Conservation (phyloP, 2,888 invertebrate genomes). For the Hoplodrina ambigua region DNA sequence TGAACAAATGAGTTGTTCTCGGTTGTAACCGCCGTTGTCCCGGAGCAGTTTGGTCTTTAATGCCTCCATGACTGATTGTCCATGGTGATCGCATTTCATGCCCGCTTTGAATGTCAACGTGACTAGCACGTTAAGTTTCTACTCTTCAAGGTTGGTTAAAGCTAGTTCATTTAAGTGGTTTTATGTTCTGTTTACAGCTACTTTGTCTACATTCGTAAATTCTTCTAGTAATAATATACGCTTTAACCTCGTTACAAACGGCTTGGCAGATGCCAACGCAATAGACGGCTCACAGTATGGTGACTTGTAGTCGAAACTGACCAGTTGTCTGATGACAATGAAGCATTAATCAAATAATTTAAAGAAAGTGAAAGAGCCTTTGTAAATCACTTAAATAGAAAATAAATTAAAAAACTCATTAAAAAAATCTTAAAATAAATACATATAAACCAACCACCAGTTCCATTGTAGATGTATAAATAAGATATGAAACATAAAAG, state of each 20-base stretch:
- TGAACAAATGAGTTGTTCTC: slow-evolving; percentile 47
- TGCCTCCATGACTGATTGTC: slow-evolving; percentile 49
- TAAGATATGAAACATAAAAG: too few species aligned
- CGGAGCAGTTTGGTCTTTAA: slow-evolving; percentile 45
- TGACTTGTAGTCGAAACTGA: not conserved
- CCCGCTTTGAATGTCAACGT: slow-evolving; percentile 51
- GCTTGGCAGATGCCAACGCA: not conserved
- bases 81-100: slow-evolving; percentile 55
- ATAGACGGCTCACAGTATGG: not conserved
- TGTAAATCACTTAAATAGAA: too few species aligned
- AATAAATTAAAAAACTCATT: too few species aligned
- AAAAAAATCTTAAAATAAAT: too few species aligned
- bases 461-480: too few species aligned
- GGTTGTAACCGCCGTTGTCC: slow-evolving; percentile 56
- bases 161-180: slow-evolving; percentile 24
- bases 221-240: slow-evolving; percentile 6
- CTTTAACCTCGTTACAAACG: slow-evolving; percentile 13
- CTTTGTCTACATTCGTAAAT: slow-evolving; percentile 19
- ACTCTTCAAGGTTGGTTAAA: slow-evolving; percentile 56
- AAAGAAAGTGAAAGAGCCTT: not conserved
- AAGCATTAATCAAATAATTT: not conserved
- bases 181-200: slow-evolving; percentile 37
- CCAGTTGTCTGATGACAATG: not conserved
- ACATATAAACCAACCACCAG: too few species aligned
- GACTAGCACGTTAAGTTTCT: slow-evolving; percentile 53